phyloP scores from a whole-genome alignment of 2,797 vertebrate species.

The Microctenopoma stevenorrisi region DNA sequence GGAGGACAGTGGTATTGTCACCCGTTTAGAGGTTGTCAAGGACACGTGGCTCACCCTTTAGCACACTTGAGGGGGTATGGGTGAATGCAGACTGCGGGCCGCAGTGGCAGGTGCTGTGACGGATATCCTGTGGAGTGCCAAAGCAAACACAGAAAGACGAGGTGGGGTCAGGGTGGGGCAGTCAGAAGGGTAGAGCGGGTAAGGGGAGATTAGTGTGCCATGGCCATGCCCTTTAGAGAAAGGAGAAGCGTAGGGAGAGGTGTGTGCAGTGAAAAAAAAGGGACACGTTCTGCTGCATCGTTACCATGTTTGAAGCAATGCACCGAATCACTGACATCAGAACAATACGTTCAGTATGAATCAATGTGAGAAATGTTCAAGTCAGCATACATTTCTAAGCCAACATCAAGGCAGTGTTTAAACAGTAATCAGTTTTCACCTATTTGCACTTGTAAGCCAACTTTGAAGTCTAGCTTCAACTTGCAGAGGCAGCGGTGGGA shows the following conservation, averaged over 20 bases:
- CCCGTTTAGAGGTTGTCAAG: slow-evolving; percentile 75
- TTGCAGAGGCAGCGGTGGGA: slow-evolving; percentile 48
- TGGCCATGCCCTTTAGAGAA: slow-evolving; percentile 61
- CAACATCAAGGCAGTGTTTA: slow-evolving; percentile 41
- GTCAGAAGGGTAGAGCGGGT: slow-evolving; percentile 59
- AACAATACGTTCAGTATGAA: slow-evolving; percentile 23
- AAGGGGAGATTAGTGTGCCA: slow-evolving; percentile 70
- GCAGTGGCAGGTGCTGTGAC: slow-evolving; percentile 80
- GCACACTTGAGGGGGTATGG: slow-evolving; percentile 55
- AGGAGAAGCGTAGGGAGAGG: slow-evolving; percentile 29
- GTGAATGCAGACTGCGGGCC: slow-evolving; percentile 62
- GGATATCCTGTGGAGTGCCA: slow-evolving; percentile 75
- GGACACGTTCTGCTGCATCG: slow-evolving; percentile 70
- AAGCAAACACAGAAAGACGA: slow-evolving; percentile 73
- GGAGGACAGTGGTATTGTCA: slow-evolving; percentile 79
- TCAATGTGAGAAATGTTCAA: slow-evolving; percentile 32
- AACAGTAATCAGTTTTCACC: slow-evolving; percentile 27
- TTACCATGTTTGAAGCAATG: slow-evolving; percentile 27
- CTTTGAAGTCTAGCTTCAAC: slow-evolving; percentile 64
- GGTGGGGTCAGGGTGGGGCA: slow-evolving; percentile 74
- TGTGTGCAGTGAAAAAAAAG: slow-evolving; percentile 34
- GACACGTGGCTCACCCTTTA: slow-evolving; percentile 77
- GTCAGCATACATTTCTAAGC: slow-evolving; percentile 33
- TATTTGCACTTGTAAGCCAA: slow-evolving; percentile 35
- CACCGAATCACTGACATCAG: slow-evolving; percentile 39